Evolutionary conservation across 92 coral and sea anemone genomes (phyloP).

Genomic region (Anthopleura xanthogrammica): DNA sequence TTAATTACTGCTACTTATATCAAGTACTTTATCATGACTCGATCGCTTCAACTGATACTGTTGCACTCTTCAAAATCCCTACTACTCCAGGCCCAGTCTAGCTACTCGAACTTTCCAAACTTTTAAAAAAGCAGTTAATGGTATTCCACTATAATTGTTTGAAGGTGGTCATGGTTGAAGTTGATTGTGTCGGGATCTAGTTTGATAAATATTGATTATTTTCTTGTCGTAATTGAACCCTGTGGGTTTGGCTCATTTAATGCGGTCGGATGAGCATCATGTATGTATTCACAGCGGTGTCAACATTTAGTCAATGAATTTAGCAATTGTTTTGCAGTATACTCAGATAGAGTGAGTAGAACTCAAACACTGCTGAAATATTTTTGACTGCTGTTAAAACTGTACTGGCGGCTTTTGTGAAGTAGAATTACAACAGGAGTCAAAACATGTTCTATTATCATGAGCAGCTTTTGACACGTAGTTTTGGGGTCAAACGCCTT

Average conservation of each 20-base stretch:
- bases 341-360: not conserved
- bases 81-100: not conserved
- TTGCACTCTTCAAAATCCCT: not conserved
- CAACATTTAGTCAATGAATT: not conserved
- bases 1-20: constrained; percentile 23
- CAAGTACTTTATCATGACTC: constrained; percentile 27
- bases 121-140: constrained; percentile 4
- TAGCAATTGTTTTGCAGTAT: not conserved
- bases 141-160: constrained; percentile 1
- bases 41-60: constrained; percentile 17
- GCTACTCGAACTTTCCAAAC: constrained; percentile 16
- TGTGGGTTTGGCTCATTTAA: constrained; percentile 13
- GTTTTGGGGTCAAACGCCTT: too few relatives aligned
- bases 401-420: not conserved
- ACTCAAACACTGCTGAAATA: not conserved
- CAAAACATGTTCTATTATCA: not conserved
- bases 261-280: constrained; percentile 19
- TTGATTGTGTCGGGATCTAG: constrained; percentile 3
- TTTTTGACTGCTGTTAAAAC: too few relatives aligned
- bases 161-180: constrained; percentile 13
- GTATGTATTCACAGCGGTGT: constrained; percentile 19
- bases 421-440: not conserved
- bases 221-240: not conserved
- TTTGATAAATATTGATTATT: constrained; percentile 18
- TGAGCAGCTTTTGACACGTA: too few relatives aligned